Base-by-base conservation (phyloP, 2,113 vertebrate genomes). In the Eurypyga helias region DNA sequence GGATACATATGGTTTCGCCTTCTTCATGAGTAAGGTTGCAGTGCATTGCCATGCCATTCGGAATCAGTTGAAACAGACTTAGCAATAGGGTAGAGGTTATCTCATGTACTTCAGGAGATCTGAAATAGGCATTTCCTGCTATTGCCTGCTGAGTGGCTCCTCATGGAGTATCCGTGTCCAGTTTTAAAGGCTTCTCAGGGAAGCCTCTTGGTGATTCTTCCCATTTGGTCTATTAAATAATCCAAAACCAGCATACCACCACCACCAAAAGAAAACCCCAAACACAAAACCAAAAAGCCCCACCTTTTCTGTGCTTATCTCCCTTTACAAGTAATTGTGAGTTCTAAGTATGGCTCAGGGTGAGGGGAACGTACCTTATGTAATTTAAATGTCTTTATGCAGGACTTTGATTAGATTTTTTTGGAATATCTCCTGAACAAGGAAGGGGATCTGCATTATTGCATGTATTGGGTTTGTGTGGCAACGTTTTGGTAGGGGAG, bases 1-100 rank as follows among this genome's bases (percentile, higher is more conserved):
- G 6, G 17, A 8, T 4, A 10, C 0, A 1, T 4, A 5, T 11
- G 19, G 17, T 3, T 87, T 65, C 70, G 24, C 54, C 28, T 69
- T 34, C 36, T 78, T 41, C 6, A 46, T 57, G 13, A 11, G 34
- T n/a, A 29, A n/a, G 49, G 15, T 17, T 17, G 41, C 23, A 14
- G 38, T 28, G 13, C 14, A 4, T 29, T 17, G 28, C 31, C 10
- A 18, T 78, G 67, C 70, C 8, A 6, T 52, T 17, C 65, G 34
- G 52, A 83, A 36, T n/a, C 0, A 20, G 13, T 16, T 23, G 46
- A 20, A 61, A 17, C 9, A 33, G 57, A 11, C 3, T 29, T 16
- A 48, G 29, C 13, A 31, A 5, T 3, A 28, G 43, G 13, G 16
- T 29, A 38, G 11, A 64, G 17, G 9, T 4, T 1, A 11, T 13